These are phyloP conservation scores for Idaea dimidiata DNA, from an alignment of 2,888 invertebrate genomes.

Conservation along the genomic window DNA sequence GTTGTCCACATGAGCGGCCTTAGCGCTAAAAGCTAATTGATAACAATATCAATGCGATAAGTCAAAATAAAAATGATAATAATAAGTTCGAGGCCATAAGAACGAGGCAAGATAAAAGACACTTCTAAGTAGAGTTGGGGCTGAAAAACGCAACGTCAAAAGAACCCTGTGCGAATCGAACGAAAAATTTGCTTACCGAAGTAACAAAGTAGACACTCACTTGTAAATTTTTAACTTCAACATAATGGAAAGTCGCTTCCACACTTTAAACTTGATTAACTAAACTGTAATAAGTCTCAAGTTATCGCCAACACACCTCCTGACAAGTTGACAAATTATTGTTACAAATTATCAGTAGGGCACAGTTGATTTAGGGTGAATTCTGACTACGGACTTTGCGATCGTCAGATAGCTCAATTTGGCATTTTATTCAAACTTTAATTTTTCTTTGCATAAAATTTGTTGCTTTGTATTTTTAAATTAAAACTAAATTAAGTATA, in stretches of 20 bases:
- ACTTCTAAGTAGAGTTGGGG: background rate
- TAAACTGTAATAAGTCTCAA: slow-evolving; percentile 21
- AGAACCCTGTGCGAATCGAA: background rate
- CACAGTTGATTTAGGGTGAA: slow-evolving; percentile 36
- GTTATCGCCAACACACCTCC: slow-evolving; percentile 12
- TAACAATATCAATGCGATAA: too few species aligned
- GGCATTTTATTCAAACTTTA: too few species aligned
- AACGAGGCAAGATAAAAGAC: too few species aligned
- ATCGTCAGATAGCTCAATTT: background rate
- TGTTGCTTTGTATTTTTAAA: too few species aligned
- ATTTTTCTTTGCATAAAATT: too few species aligned
- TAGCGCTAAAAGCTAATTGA: too few species aligned
- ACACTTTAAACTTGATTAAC: slow-evolving; percentile 19
- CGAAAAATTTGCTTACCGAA: background rate
- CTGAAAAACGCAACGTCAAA: background rate
- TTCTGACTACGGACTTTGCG: background rate
- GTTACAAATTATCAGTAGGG: slow-evolving; percentile 25
- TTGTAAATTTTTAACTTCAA: background rate
- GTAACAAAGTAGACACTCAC: background rate
- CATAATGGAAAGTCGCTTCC: slow-evolving; percentile 16
- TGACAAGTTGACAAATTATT: slow-evolving; percentile 34
- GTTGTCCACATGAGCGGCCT: too few species aligned
- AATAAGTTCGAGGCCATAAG: too few species aligned
- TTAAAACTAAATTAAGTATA: too few species aligned
- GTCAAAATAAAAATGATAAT: too few species aligned